These are phyloP conservation scores for Ailuropoda melanoleuca DNA, from an alignment of 2,113 vertebrate species.

Conservation along the genomic window DNA sequence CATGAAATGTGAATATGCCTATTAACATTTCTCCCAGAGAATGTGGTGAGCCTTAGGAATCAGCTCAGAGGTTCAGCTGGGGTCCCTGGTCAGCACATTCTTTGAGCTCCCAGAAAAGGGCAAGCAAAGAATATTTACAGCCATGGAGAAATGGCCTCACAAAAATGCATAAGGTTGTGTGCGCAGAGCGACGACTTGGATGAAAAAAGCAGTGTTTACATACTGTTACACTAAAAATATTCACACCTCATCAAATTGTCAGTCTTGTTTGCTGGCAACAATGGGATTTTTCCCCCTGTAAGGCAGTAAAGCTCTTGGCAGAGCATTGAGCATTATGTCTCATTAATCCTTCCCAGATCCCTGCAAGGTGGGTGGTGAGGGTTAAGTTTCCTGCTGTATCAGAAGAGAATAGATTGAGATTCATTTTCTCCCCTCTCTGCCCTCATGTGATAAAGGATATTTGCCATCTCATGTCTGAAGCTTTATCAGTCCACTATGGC, in stretches of 20 bases:
- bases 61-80: background rate
- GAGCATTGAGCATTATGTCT: constrained; percentile 47
- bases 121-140: constrained; percentile 59
- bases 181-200: constrained; percentile 60
- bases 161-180: constrained; percentile 70
- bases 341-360: constrained; percentile 75
- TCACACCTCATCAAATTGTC: constrained; percentile 80
- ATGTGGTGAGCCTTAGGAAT: constrained; percentile 20
- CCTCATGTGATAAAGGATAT: background rate
- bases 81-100: constrained; percentile 64
- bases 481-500: background rate
- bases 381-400: background rate
- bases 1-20: constrained; percentile 38
- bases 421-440: background rate
- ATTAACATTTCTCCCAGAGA: constrained; percentile 63
- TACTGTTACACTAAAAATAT: constrained; percentile 75
- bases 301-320: constrained; percentile 64
- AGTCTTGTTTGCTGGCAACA: constrained; percentile 72
- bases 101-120: constrained; percentile 48
- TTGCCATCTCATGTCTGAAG: background rate
- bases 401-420: background rate
- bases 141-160: constrained; percentile 65
- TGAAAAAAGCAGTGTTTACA: constrained; percentile 74
- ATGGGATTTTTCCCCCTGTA: constrained; percentile 56
- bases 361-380: constrained; percentile 65